Percentiles rank a stretch among this genome's conserved stretches.
phyloP scores from a whole-genome alignment of 2,797 vertebrate genomes.

The Pempheris klunzingeri region DNA sequence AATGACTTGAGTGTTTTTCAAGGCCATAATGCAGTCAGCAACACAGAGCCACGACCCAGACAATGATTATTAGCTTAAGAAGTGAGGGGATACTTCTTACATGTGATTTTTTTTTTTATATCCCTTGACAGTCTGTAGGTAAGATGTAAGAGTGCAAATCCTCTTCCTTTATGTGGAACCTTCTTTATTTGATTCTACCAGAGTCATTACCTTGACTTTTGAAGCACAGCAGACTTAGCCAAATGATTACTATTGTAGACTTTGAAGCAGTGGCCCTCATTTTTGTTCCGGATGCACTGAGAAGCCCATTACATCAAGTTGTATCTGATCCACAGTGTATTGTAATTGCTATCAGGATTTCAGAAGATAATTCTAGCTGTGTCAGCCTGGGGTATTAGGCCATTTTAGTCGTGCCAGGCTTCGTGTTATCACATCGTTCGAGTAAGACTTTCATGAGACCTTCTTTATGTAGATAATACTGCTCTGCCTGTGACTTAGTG shows the following conservation, averaged over 20 bases:
- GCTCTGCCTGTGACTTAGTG: slow-evolving; percentile 51
- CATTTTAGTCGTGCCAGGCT: slow-evolving; percentile 64
- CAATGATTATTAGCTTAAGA: slow-evolving; percentile 63
- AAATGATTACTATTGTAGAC: slow-evolving; percentile 60
- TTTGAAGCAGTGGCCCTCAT: slow-evolving; percentile 58
- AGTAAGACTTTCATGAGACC: slow-evolving; percentile 62
- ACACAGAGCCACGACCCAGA: slow-evolving; percentile 41
- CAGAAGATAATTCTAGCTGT: slow-evolving; percentile 66
- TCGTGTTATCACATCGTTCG: slow-evolving; percentile 72
- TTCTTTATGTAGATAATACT: slow-evolving; percentile 57
- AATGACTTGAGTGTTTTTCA: slow-evolving; percentile 44
- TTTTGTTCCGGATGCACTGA: slow-evolving; percentile 56
- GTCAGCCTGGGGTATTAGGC: slow-evolving; percentile 66
- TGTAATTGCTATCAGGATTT: slow-evolving; percentile 80
- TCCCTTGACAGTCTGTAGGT: slow-evolving; percentile 36
- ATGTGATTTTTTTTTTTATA: slow-evolving; percentile 26
- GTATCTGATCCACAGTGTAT: slow-evolving; percentile 76
- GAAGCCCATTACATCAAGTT: slow-evolving; percentile 66
- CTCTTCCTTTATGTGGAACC: slow-evolving; percentile 42
- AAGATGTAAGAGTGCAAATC: slow-evolving; percentile 44
- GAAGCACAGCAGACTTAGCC: slow-evolving; percentile 58
- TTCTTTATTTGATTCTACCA: slow-evolving; percentile 61
- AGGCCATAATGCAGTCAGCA: slow-evolving; percentile 40
- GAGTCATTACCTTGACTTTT: slow-evolving; percentile 72
- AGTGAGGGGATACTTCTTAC: slow-evolving; percentile 27